Evolutionary conservation across 1,140 invertebrate genomes (phyloP).

Genomic region (Agrypnia vestita): DNA sequence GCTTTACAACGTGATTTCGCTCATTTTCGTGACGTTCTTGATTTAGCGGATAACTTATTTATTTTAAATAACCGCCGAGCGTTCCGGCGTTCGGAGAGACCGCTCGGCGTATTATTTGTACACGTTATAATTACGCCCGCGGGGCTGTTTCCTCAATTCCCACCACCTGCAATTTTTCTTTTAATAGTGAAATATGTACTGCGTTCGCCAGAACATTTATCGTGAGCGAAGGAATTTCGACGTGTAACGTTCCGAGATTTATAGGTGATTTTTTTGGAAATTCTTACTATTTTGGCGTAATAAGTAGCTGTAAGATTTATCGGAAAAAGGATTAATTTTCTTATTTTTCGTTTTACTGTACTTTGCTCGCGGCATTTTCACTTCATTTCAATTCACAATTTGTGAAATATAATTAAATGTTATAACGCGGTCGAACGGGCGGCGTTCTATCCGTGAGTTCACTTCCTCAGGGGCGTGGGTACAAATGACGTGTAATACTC

Average conservation of each 20-base stretch:
- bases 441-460: no score
- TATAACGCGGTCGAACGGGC: no score
- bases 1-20: conserved; percentile 31
- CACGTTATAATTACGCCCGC: conserved; percentile 35
- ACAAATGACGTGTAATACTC: no score
- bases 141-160: conserved; percentile 24
- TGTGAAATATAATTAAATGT: no score
- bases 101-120: conserved; percentile 16
- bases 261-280: not conserved
- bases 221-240: conserved; percentile 8
- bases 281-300: not conserved
- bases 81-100: conserved; percentile 13
- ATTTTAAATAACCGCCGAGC: conserved; percentile 25
- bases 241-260: conserved; percentile 7
- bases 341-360: no score
- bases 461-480: no score
- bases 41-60: conserved; percentile 45
- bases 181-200: conserved; percentile 35
- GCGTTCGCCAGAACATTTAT: conserved; percentile 13
- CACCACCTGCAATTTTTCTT: conserved; percentile 36
- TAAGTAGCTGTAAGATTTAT: conserved; percentile 5
- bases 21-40: conserved; percentile 35
- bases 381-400: no score
- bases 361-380: no score
- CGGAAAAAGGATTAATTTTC: not conserved